These are phyloP conservation scores for Flabesymbios commensalis DNA, from an alignment of 2,888 invertebrate genomes.

Conservation along the genomic window DNA sequence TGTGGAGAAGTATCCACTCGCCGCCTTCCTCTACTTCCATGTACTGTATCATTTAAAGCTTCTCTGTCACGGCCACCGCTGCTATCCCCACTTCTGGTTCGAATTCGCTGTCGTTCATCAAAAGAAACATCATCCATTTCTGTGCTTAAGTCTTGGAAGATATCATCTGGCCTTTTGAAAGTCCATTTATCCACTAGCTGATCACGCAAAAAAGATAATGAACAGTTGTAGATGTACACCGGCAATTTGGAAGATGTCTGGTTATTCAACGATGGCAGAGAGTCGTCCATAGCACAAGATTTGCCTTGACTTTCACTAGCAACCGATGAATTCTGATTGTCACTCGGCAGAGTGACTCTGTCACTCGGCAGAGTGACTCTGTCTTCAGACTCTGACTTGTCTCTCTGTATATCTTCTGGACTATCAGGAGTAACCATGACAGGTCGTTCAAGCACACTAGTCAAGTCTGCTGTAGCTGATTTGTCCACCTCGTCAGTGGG, in stretches of 20 bases:
- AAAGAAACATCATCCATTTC: constrained; percentile 4
- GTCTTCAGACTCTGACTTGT: too few species aligned
- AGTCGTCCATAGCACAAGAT: too few species aligned
- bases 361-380: too few species aligned
- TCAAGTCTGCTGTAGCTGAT: too few species aligned
- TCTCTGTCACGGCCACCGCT: constrained; percentile 1
- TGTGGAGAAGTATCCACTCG: not conserved
- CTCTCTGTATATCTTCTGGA: too few species aligned
- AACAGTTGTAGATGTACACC: constrained; percentile 73
- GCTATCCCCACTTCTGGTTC: not conserved
- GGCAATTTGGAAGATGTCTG: constrained; percentile 63
- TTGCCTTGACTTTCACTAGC: too few species aligned
- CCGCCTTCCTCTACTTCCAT: constrained; percentile 2
- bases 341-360: too few species aligned
- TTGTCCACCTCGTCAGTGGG: too few species aligned
- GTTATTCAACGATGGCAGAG: too few species aligned
- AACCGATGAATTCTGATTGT: too few species aligned
- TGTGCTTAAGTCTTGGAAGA: constrained; percentile 55
- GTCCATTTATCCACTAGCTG: constrained; percentile 53
- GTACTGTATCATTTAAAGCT: not conserved
- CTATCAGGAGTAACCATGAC: too few species aligned
- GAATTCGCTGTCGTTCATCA: not conserved
- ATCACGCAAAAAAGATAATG: constrained; percentile 66
- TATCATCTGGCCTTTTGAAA: constrained; percentile 43
- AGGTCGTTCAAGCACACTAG: too few species aligned